Conservation (phyloP, 1,140 invertebrate species). For the Calycopis cecrops region DNA sequence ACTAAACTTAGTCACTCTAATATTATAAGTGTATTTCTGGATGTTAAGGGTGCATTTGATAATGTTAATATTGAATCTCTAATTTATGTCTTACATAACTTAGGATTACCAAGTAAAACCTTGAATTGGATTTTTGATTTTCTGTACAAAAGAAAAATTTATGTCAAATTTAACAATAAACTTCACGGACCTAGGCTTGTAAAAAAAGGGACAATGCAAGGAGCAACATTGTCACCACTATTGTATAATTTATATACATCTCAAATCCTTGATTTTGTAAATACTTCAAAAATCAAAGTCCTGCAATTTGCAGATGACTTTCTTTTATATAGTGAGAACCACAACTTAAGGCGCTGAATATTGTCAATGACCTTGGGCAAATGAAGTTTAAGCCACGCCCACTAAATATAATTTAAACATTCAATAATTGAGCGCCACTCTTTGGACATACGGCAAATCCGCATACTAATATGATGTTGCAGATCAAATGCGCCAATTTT, state of each 20-base stretch:
- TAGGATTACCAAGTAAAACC: conserved; percentile 22
- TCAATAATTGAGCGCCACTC: no score
- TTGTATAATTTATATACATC: conserved; percentile 31
- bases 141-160: conserved; percentile 25
- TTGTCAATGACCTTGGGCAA: no score
- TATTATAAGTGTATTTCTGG: conserved; percentile 25
- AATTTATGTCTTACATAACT: conserved; percentile 12
- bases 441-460: no score
- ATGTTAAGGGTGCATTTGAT: conserved; percentile 31
- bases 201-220: conserved; percentile 33
- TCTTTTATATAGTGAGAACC: conserved; percentile 25
- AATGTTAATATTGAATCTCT: conserved; percentile 23
- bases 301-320: conserved; percentile 33
- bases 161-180: conserved; percentile 31
- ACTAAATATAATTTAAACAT: no score
- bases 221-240: conserved; percentile 29
- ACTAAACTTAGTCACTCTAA: conserved; percentile 3
- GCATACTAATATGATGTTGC: no score
- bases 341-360: no score
- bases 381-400: no score
- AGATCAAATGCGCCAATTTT: no score
- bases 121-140: conserved; percentile 24
- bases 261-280: conserved; percentile 24
- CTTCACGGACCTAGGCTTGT: conserved; percentile 26
- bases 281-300: conserved; percentile 21